These are phyloP conservation scores for Caenorhabditis sp. DNA, from an alignment of 2,888 invertebrate species.

Conservation along the genomic window DNA sequence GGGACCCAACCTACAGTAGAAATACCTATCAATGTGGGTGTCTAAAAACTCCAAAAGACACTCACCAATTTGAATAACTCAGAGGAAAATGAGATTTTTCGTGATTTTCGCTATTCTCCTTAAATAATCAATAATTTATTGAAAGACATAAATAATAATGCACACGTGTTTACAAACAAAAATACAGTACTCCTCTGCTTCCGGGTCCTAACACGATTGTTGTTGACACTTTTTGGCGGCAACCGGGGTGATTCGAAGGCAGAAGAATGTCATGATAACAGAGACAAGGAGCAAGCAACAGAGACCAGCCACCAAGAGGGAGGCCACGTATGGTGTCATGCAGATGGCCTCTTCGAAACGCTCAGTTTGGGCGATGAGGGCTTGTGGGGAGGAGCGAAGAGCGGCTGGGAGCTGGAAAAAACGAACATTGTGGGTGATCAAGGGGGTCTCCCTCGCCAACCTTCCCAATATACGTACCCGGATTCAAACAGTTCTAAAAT, in stretches of 20 bases:
- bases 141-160: constrained; percentile 4
- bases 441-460: no score
- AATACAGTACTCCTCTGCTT: not conserved
- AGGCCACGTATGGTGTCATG: constrained; percentile 24
- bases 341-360: constrained; percentile 17
- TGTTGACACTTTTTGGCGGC: not conserved
- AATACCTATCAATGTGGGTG: no score
- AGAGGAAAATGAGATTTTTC: no score
- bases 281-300: constrained; percentile 15
- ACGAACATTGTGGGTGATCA: no score
- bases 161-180: not conserved
- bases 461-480: no score
- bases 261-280: constrained; percentile 28
- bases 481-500: not conserved
- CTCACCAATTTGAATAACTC: no score
- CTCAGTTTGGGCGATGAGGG: constrained; percentile 17
- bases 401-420: constrained; percentile 32
- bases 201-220: constrained; percentile 1
- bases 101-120: not conserved
- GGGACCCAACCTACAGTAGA: no score
- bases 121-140: constrained; percentile 6
- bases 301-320: constrained; percentile 17
- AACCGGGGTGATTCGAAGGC: constrained; percentile 12
- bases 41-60: no score
- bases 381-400: constrained; percentile 20